Conservation (phyloP, 2,888 invertebrate genomes). For the Seira ritae region DNA sequence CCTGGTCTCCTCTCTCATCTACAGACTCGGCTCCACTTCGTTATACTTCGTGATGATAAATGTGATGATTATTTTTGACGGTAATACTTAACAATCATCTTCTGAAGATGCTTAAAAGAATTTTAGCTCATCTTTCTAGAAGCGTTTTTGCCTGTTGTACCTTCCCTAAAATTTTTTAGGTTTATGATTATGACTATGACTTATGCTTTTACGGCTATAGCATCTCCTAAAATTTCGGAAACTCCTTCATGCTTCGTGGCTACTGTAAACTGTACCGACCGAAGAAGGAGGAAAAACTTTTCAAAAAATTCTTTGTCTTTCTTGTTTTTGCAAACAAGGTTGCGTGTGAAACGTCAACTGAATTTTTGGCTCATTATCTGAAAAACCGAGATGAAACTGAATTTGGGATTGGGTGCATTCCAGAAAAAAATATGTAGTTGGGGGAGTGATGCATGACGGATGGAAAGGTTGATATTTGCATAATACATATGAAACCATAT, state of each 20-base stretch:
- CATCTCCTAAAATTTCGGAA: too few species aligned
- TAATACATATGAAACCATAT: neutral
- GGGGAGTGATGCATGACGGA: neutral
- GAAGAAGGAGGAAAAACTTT: too few species aligned
- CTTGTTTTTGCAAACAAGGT: neutral
- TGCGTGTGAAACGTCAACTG: constrained; percentile 16
- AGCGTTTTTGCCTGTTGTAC: too few species aligned
- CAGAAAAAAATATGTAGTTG: neutral
- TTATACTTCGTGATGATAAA: constrained; percentile 16
- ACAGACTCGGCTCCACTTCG: neutral
- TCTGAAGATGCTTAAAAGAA: too few species aligned
- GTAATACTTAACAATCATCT: neutral
- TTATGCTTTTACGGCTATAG: too few species aligned
- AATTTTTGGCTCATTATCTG: constrained; percentile 6
- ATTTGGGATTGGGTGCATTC: neutral
- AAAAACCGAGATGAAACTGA: neutral
- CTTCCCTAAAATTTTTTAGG: too few species aligned
- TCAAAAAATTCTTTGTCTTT: too few species aligned
- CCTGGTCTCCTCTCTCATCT: neutral
- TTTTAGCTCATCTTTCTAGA: too few species aligned
- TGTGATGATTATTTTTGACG: constrained; percentile 15
- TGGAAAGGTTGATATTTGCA: neutral
- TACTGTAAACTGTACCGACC: too few species aligned
- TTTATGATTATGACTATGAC: too few species aligned
- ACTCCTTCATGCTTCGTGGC: too few species aligned